phyloP scores from a whole-genome alignment of 2,888 invertebrate genomes.

The Fragum whitleyi region DNA sequence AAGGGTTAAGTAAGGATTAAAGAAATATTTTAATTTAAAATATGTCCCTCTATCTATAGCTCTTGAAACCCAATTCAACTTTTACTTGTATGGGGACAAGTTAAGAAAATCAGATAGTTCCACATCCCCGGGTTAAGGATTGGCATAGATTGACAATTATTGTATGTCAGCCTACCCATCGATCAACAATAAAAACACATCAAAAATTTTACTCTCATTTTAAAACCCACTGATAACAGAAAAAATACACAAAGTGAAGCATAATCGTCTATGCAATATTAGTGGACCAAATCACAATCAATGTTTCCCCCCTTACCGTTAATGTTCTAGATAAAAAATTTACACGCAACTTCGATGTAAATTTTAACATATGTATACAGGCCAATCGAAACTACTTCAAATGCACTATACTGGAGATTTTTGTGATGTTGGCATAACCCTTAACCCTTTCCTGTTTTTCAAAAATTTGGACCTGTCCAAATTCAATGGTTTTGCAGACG shows the following conservation, averaged over 20 bases:
- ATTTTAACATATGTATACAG: conserved; percentile 25
- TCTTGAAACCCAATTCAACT: too few relatives aligned
- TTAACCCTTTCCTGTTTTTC: too few relatives aligned
- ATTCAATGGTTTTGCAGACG: too few relatives aligned
- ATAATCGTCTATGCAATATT: conserved; percentile 4
- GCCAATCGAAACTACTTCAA: conserved; percentile 25
- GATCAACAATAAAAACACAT: not conserved
- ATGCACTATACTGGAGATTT: not conserved
- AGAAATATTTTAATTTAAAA: too few relatives aligned
- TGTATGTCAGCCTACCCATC: not conserved
- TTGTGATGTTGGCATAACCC: too few relatives aligned
- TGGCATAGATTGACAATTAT: not conserved
- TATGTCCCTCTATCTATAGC: too few relatives aligned
- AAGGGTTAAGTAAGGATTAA: too few relatives aligned
- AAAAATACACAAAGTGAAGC: conserved; percentile 17
- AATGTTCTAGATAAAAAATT: conserved; percentile 2
- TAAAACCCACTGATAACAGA: conserved; percentile 1
- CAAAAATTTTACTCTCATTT: not conserved
- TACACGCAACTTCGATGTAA: not conserved
- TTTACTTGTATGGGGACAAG: too few relatives aligned
- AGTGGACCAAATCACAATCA: conserved; percentile 5
- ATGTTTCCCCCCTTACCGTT: not conserved
- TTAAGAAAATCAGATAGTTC: too few relatives aligned
- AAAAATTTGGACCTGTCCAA: too few relatives aligned
- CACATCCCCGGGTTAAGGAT: too few relatives aligned